Evolutionary conservation across 64 coral and sea anemone species (phyloP).

Genomic region (Montipora sp.): DNA sequence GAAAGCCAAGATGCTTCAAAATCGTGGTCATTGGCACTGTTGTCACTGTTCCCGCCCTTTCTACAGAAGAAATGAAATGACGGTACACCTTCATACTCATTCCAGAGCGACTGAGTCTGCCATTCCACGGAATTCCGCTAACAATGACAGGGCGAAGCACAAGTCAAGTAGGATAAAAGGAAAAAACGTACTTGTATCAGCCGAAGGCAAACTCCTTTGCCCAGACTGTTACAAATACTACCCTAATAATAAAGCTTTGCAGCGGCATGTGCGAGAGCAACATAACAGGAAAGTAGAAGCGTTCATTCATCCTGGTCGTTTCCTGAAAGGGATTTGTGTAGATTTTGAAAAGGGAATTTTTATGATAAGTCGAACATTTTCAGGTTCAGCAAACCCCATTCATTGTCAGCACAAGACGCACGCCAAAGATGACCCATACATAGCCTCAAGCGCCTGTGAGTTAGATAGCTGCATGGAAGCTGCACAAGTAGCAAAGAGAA

Average conservation of each 20-base stretch:
- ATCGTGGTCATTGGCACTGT: no score
- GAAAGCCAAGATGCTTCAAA: no score
- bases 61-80: no score
- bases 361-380: slow-evolving; percentile 30
- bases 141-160: no score
- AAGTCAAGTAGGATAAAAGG: no score
- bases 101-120: no score
- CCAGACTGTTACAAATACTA: neutral
- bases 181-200: no score
- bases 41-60: no score
- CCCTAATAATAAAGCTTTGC: slow-evolving; percentile 8
- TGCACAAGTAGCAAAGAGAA: neutral
- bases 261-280: slow-evolving; percentile 27
- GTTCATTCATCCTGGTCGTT: neutral
- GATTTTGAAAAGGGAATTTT: slow-evolving; percentile 31
- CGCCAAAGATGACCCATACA: neutral
- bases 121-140: no score
- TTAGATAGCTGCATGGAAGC: slow-evolving; percentile 12
- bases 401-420: slow-evolving; percentile 8
- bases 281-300: slow-evolving; percentile 6
- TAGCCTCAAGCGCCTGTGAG: neutral
- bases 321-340: slow-evolving; percentile 26
- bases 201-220: neutral
- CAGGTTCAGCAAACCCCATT: slow-evolving; percentile 8
- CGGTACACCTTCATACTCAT: no score